Percentiles rank a stretch among this genome's conserved stretches.
Evolutionary conservation across 1,140 invertebrate species (phyloP).

Genomic region (Bombus polaris): DNA sequence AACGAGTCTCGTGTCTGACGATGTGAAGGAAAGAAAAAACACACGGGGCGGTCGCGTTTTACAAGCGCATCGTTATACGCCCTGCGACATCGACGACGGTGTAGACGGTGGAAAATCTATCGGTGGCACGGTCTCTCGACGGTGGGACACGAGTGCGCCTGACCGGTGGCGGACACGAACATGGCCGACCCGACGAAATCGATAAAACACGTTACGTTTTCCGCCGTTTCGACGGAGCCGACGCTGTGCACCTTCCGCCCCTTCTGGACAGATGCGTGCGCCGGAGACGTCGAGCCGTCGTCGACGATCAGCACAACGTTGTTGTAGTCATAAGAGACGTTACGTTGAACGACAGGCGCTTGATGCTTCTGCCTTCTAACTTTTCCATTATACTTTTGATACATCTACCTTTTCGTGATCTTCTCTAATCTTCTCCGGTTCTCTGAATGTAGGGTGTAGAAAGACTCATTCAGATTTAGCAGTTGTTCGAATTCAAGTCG

Average conservation of each 20-base stretch:
- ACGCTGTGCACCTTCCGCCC: slow-evolving; percentile 62
- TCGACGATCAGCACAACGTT: not conserved
- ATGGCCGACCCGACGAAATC: slow-evolving; percentile 76
- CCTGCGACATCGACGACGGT: slow-evolving; percentile 68
- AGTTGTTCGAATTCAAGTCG: no score
- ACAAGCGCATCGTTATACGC: slow-evolving; percentile 71
- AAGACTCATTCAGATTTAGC: no score
- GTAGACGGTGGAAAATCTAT: slow-evolving; percentile 76
- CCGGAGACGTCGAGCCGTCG: not conserved
- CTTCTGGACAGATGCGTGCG: slow-evolving; percentile 11
- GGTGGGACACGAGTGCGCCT: slow-evolving; percentile 77
- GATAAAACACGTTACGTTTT: slow-evolving; percentile 81
- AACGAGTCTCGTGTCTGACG: not conserved
- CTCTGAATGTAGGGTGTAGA: no score
- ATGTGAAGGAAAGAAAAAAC: not conserved
- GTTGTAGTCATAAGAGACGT: not conserved
- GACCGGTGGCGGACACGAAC: slow-evolving; percentile 73
- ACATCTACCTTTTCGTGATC: no score
- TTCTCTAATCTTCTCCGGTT: no score
- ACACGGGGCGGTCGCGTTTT: slow-evolving; percentile 45
- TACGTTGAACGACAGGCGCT: not conserved
- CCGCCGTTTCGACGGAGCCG: slow-evolving; percentile 68
- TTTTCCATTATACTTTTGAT: no score
- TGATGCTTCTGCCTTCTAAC: not conserved
- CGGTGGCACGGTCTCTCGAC: slow-evolving; percentile 71